These are phyloP conservation scores for Lacerta agilis DNA, from an alignment of 2,797 vertebrate species.

Conservation along the genomic window DNA sequence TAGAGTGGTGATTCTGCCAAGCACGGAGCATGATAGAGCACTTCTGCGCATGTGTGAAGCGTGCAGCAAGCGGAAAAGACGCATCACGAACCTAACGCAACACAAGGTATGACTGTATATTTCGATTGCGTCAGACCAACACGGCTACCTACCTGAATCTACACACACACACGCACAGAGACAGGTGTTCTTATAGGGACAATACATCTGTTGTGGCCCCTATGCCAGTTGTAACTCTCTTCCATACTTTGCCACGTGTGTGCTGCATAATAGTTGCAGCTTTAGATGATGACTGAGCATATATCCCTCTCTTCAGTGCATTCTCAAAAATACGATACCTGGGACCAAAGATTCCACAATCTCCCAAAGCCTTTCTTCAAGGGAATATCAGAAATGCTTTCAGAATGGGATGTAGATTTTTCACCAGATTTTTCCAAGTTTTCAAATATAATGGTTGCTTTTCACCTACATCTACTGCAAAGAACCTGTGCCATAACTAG, in stretches of 20 bases:
- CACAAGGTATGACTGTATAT: no score
- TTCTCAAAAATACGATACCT: neutral
- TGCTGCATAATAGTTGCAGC: neutral
- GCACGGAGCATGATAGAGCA: no score
- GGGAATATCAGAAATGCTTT: neutral
- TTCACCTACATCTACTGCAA: conserved; percentile 37
- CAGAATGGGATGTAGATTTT: neutral
- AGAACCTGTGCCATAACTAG: neutral
- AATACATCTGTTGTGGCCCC: neutral
- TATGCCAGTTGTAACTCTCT: neutral
- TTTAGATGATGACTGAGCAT: neutral
- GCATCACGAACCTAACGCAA: no score
- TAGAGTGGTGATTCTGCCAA: no score
- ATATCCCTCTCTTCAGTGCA: neutral
- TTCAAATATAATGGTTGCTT: conserved; percentile 7
- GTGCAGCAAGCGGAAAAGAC: no score
- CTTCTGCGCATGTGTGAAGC: no score
- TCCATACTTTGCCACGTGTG: neutral
- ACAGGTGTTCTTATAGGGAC: neutral
- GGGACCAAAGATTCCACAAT: neutral
- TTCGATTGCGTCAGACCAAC: no score
- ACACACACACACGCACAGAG: neutral
- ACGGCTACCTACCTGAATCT: neutral
- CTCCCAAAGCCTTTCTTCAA: neutral
- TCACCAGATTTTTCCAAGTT: neutral